Evolutionary conservation across 1,140 invertebrate genomes (phyloP).

Genomic region (Drosophila nigrodunni): DNA sequence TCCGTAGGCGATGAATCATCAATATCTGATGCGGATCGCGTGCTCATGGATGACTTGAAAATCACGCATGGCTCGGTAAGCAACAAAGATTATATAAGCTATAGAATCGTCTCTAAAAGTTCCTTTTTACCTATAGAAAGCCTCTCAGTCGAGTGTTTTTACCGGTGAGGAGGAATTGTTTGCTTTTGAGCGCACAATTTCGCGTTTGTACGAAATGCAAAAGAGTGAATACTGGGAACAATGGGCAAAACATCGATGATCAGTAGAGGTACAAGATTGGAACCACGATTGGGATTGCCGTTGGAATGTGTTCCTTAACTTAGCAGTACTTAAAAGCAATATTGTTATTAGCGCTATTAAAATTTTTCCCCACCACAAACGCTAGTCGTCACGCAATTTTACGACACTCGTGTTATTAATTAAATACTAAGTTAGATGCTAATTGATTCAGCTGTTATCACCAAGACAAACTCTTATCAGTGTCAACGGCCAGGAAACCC

Average conservation of each 20-base stretch:
- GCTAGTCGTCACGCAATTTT: constrained; percentile 35
- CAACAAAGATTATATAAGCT: background rate
- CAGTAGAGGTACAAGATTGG: background rate
- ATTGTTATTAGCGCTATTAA: constrained; percentile 46
- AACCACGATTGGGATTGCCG: too few relatives aligned
- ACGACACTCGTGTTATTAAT: constrained; percentile 30
- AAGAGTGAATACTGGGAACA: constrained; percentile 95
- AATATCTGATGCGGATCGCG: constrained; percentile 90
- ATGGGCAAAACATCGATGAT: constrained; percentile 87
- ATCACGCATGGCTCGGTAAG: constrained; percentile 82
- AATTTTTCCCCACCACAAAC: constrained; percentile 39
- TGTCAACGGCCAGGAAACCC: constrained; percentile 2
- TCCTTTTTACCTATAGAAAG: constrained; percentile 6
- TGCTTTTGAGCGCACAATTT: constrained; percentile 97
- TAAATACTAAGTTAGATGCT: constrained; percentile 13
- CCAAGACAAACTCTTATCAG: background rate
- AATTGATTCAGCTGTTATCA: constrained; percentile 19
- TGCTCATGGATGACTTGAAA: constrained; percentile 96
- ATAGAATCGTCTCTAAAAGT: background rate
- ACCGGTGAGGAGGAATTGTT: constrained; percentile 99
- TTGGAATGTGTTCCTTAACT: background rate
- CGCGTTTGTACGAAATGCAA: constrained; percentile 97
- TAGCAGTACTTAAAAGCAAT: constrained; percentile 45
- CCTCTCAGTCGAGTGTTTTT: constrained; percentile 92
- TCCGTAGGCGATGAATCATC: constrained; percentile 85